Conservation (phyloP, 2,113 vertebrate genomes). For the Merops nubicus region DNA sequence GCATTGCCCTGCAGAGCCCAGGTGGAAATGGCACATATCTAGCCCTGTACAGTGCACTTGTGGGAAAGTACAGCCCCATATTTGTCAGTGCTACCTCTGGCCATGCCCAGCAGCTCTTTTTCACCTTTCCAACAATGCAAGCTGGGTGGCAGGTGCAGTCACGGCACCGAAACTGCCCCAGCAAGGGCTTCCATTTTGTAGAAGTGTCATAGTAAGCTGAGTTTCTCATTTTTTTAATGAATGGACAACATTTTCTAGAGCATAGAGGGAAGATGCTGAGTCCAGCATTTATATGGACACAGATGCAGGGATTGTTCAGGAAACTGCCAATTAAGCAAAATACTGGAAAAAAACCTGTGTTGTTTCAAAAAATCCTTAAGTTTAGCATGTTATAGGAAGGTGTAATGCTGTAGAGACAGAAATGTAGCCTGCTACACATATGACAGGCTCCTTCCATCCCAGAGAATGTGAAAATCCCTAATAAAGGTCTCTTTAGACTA, state of each 20-base stretch:
- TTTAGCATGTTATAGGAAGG: neutral
- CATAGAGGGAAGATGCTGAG: neutral
- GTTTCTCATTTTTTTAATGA: neutral
- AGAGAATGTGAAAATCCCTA: neutral
- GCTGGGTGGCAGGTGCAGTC: neutral
- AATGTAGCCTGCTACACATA: neutral
- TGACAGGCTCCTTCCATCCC: neutral
- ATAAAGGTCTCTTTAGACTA: too few relatives aligned
- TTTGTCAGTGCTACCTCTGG: neutral
- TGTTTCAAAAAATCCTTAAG: neutral
- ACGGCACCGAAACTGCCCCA: rapidly evolving
- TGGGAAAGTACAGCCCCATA: rapidly evolving
- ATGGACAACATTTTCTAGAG: neutral
- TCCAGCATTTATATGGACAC: neutral
- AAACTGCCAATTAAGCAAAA: neutral
- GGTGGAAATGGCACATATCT: neutral
- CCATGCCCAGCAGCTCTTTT: neutral
- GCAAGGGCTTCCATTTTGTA: rapidly evolving
- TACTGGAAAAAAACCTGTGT: neutral
- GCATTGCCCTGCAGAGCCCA: neutral
- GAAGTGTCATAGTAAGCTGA: rapidly evolving
- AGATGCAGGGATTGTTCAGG: neutral
- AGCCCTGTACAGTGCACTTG: rapidly evolving
- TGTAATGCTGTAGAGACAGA: neutral
- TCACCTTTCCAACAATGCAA: neutral